A percentile compares a stretch with the other conserved stretches of the same genome.
Conservation (phyloP, 2,888 invertebrate genomes). For the Julus scanicus region DNA sequence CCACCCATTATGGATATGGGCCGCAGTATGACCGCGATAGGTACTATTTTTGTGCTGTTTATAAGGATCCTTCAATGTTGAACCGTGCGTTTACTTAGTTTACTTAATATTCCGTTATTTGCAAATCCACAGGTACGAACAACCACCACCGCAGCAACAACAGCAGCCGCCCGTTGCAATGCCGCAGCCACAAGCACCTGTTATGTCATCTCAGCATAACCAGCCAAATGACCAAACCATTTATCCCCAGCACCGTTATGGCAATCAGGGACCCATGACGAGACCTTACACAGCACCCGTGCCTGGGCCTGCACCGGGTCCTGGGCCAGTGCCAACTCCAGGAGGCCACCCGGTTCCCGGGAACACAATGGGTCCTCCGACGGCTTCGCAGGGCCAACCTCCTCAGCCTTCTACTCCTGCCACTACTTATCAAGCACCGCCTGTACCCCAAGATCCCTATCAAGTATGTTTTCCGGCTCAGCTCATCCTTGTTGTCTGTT, state of each 20-base stretch:
- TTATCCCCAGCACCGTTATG: conserved; percentile 67
- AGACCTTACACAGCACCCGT: conserved; percentile 51
- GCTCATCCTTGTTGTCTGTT: not conserved
- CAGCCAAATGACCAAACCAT: conserved; percentile 60
- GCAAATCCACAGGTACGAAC: conserved; percentile 56
- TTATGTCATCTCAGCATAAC: conserved; percentile 28
- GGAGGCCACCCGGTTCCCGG: conserved; percentile 57
- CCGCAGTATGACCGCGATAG: conserved; percentile 58
- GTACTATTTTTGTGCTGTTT: conserved; percentile 47
- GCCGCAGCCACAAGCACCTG: conserved; percentile 17
- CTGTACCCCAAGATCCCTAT: conserved; percentile 50
- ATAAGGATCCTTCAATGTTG: not conserved
- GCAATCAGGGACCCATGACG: conserved; percentile 54
- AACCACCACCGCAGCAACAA: conserved; percentile 47
- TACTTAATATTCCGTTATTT: not conserved
- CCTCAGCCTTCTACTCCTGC: conserved; percentile 39
- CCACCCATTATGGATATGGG: conserved; percentile 57
- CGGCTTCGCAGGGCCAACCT: conserved; percentile 60
- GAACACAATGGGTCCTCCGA: conserved; percentile 60
- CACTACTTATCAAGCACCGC: conserved; percentile 50
- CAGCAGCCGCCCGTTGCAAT: conserved; percentile 55
- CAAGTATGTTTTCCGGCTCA: not conserved
- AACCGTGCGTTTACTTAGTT: too few species aligned
- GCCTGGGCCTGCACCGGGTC: not conserved
- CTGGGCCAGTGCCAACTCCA: conserved; percentile 28